Conservation (phyloP, 1,140 invertebrate genomes). For the Acromyrmex charruanus region DNA sequence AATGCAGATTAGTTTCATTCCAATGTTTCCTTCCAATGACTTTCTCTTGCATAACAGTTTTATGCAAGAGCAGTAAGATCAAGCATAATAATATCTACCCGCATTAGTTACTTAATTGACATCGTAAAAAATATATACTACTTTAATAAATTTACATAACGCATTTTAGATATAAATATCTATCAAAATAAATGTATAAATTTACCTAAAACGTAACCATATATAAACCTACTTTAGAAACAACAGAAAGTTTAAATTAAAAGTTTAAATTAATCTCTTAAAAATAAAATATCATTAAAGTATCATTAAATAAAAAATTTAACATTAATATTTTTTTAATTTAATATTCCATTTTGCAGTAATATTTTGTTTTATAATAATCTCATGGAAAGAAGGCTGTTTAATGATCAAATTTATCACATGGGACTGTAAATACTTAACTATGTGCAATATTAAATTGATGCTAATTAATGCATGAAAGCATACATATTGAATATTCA, state of each 20-base stretch:
- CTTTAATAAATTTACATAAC: not conserved
- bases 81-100: not conserved
- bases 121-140: not conserved
- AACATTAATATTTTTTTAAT: not conserved
- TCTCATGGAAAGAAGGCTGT: not conserved
- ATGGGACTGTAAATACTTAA: not conserved
- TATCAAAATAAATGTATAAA: not conserved
- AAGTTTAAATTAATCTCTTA: not conserved
- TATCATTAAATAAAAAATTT: not conserved
- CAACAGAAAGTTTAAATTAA: not conserved
- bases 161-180: not conserved
- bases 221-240: not conserved
- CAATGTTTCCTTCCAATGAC: not conserved
- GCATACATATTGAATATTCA: not conserved
- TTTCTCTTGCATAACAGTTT: constrained; percentile 17
- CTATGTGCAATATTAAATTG: not conserved
- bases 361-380: not conserved
- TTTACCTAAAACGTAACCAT: not conserved
- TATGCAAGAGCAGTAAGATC: constrained; percentile 5
- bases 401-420: not conserved
- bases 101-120: not conserved
- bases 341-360: not conserved
- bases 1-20: not conserved
- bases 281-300: not conserved
- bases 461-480: not conserved